phyloP scores from a whole-genome alignment of 1,140 invertebrate species.

The Druon quercuslanigerum region DNA sequence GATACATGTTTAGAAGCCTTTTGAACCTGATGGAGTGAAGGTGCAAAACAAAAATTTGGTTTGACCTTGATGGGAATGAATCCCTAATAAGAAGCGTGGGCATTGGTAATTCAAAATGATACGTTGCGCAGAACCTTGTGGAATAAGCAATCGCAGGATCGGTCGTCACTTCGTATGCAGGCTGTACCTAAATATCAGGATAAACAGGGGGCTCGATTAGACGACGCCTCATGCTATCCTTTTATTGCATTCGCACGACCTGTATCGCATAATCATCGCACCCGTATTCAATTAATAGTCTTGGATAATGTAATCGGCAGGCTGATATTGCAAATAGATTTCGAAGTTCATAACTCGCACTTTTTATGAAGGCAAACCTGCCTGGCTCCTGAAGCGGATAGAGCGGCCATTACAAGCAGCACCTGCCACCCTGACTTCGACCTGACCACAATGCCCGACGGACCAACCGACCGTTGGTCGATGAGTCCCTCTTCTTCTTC shows the following conservation, averaged over 20 bases:
- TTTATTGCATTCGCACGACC: conserved; percentile 21
- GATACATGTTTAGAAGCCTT: not conserved
- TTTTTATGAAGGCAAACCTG: conserved; percentile 57
- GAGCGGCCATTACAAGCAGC: conserved; percentile 69
- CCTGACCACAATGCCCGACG: conserved; percentile 58
- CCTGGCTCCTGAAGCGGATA: conserved; percentile 47
- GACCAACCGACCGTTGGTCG: conserved; percentile 14
- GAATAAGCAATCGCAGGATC: conserved; percentile 1
- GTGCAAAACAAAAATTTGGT: conserved; percentile 1
- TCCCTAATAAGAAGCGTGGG: conserved; percentile 25
- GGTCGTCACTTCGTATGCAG: conserved; percentile 2
- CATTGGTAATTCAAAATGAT: conserved; percentile 23
- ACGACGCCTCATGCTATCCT: conserved; percentile 5
- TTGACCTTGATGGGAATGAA: conserved; percentile 13
- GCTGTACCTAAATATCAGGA: not conserved
- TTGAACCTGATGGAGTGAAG: not conserved
- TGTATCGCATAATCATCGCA: conserved; percentile 27
- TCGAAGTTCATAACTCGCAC: conserved; percentile 55
- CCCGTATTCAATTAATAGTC: conserved; percentile 64
- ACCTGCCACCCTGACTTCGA: conserved; percentile 68
- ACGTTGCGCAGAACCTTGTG: not conserved
- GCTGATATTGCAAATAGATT: conserved; percentile 60
- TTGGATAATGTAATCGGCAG: conserved; percentile 50
- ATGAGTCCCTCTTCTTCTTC: conserved; percentile 15
- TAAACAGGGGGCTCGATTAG: not conserved